Evolutionary conservation across 2,113 vertebrate genomes (phyloP).

Genomic region (Semicossyphus pulcher): DNA sequence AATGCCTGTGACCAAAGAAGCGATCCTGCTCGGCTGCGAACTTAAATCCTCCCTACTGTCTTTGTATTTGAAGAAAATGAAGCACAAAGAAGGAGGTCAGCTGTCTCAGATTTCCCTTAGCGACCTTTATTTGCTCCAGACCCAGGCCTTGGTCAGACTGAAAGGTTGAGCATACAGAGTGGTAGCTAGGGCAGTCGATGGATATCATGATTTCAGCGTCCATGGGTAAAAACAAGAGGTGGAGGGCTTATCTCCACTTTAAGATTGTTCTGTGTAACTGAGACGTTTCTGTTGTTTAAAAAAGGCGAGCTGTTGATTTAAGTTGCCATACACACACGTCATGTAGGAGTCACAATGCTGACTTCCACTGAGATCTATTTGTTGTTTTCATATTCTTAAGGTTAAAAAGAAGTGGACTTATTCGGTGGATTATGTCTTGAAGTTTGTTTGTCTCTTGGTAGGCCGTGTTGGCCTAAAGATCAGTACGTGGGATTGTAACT

Average conservation of each 20-base stretch:
- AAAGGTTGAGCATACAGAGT: neutral
- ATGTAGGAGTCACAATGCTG: neutral
- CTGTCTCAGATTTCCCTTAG: constrained; percentile 23
- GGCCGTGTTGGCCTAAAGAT: neutral
- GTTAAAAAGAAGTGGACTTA: too few species aligned
- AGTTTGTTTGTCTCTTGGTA: neutral
- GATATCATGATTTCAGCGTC: neutral
- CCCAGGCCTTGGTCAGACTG: constrained; percentile 3
- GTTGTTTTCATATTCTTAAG: neutral
- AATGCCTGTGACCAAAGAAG: neutral
- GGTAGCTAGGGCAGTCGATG: neutral
- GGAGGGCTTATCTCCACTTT: neutral
- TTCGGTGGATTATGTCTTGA: too few species aligned
- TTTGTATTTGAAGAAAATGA: constrained; percentile 38
- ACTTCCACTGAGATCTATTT: neutral
- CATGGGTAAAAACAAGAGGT: neutral
- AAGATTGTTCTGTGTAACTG: neutral
- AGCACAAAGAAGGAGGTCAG: constrained; percentile 28
- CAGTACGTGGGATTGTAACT: neutral
- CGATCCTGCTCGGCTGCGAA: neutral
- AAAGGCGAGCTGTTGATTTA: neutral
- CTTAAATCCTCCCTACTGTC: neutral
- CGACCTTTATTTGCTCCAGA: constrained; percentile 21
- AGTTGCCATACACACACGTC: too few species aligned
- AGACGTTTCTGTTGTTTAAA: too few species aligned